These are phyloP conservation scores for Triplophysa dalaica DNA, from an alignment of 2,113 vertebrate genomes.

Conservation along the genomic window DNA sequence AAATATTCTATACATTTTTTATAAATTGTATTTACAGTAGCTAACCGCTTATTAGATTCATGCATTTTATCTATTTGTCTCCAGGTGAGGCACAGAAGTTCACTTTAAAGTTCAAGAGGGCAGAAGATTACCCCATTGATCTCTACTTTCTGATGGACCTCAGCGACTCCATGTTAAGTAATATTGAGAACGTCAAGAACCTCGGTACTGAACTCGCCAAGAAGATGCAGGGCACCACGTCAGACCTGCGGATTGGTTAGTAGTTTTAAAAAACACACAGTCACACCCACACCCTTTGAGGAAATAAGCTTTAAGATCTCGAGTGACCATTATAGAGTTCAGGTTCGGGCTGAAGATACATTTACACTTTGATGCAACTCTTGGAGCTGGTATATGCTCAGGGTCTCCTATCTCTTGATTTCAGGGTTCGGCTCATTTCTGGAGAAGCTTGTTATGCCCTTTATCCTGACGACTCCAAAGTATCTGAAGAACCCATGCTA, in stretches of 20 bases:
- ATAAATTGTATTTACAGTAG: too few relatives aligned
- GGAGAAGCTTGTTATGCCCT: conserved; percentile 98
- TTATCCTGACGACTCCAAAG: conserved; percentile 91
- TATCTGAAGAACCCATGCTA: conserved; percentile 90
- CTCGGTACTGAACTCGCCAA: conserved; percentile 87
- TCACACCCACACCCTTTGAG: not conserved
- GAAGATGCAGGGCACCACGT: conserved; percentile 90
- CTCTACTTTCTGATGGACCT: conserved; percentile 98
- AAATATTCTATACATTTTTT: too few relatives aligned
- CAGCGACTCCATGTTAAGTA: conserved; percentile 94
- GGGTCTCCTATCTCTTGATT: not conserved
- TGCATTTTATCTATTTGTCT: conserved; percentile 13
- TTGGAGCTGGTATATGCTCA: not conserved
- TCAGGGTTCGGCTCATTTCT: conserved; percentile 95
- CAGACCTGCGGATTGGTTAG: conserved; percentile 92
- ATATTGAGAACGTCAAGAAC: conserved; percentile 95
- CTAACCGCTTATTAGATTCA: not conserved
- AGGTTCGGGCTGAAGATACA: too few relatives aligned
- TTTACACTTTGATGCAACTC: too few relatives aligned
- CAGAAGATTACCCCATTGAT: conserved; percentile 96
- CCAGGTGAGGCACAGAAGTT: conserved; percentile 91
- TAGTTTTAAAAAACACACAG: conserved; percentile 45
- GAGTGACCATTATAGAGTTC: too few relatives aligned
- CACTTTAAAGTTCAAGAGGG: conserved; percentile 89
- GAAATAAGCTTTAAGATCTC: too few relatives aligned